Evolutionary conservation across 2,113 vertebrate genomes (phyloP).

Genomic region (Nicator chloris): DNA sequence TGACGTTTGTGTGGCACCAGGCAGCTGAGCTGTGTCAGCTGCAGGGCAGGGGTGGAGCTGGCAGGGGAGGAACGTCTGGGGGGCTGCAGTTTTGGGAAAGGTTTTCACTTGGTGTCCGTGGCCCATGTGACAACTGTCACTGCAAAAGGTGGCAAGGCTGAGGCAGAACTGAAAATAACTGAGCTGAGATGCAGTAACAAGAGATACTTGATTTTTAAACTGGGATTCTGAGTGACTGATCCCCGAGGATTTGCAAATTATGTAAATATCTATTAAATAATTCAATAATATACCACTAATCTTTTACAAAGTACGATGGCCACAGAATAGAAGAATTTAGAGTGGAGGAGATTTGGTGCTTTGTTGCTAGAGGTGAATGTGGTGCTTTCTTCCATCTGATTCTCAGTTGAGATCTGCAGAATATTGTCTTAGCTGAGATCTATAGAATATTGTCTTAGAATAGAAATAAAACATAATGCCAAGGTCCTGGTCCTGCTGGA

Average conservation of each 20-base stretch:
- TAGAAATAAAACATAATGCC: neutral
- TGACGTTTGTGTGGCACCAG: neutral
- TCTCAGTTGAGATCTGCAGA: neutral
- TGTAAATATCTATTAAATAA: neutral
- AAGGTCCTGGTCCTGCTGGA: neutral
- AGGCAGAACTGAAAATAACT: neutral
- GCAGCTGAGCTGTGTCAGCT: accelerated
- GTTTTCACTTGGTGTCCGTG: accelerated
- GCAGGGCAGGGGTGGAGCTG: neutral
- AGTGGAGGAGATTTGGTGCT: neutral
- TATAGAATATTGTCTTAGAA: neutral
- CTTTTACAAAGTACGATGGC: neutral
- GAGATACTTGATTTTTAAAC: neutral
- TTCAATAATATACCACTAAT: neutral
- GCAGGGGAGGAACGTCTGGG: accelerated
- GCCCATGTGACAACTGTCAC: neutral
- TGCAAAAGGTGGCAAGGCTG: neutral
- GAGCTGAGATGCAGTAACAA: neutral
- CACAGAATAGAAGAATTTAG: neutral
- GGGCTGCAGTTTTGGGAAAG: neutral
- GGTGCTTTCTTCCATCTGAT: neutral
- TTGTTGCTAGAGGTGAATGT: neutral
- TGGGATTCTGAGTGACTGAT: neutral
- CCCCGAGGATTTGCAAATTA: neutral
- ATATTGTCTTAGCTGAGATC: neutral